Conservation (phyloP, 2,888 invertebrate genomes). For the Epistrophe grossulariae region DNA sequence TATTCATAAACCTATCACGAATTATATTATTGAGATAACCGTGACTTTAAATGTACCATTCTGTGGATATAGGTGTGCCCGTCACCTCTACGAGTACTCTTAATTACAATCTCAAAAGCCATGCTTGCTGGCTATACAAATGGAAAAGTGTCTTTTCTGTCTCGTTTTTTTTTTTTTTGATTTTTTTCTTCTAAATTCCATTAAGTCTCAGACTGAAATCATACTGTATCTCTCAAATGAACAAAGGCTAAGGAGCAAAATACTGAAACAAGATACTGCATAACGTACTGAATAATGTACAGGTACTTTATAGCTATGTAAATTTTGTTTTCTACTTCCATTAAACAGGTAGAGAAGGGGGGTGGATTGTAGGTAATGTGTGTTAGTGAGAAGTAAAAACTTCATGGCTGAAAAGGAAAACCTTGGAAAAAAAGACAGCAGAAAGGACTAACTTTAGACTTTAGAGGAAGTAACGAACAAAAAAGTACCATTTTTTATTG, state of each 20-base stretch:
- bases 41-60: neutral
- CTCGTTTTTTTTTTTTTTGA: neutral
- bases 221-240: neutral
- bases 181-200: neutral
- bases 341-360: no score
- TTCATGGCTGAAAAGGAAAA: neutral
- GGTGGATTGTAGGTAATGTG: neutral
- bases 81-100: neutral
- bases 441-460: conserved; percentile 34
- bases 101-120: neutral
- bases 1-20: neutral
- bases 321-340: neutral
- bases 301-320: conserved; percentile 13
- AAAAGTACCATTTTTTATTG: conserved; percentile 40
- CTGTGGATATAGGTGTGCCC: neutral
- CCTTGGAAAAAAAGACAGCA: neutral
- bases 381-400: neutral
- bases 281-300: conserved; percentile 6
- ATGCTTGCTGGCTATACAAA: neutral
- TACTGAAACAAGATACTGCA: neutral
- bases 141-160: neutral
- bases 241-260: conserved; percentile 16
- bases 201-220: conserved; percentile 1
- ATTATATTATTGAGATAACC: neutral
- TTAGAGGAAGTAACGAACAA: neutral